phyloP scores from a whole-genome alignment of 2,888 invertebrate species.

The Heliconius cydno region DNA sequence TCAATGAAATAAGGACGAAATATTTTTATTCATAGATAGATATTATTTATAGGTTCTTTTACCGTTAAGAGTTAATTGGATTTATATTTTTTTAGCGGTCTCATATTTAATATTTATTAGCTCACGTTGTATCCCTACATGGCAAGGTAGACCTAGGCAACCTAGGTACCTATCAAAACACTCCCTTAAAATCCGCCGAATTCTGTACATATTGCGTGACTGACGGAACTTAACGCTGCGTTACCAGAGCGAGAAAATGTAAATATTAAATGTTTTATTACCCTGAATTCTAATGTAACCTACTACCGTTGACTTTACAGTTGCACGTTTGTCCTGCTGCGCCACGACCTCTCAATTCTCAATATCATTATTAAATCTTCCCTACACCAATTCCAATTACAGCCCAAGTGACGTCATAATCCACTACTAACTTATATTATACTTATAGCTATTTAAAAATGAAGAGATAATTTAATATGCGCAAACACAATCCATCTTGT shows the following conservation, averaged over 20 bases:
- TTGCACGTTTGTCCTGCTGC: neutral
- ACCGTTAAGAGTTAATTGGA: too few relatives aligned
- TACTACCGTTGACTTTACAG: neutral
- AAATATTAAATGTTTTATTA: neutral
- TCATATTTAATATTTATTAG: too few relatives aligned
- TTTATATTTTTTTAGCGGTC: too few relatives aligned
- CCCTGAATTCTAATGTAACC: neutral
- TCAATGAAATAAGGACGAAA: neutral
- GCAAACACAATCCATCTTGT: conserved; percentile 47
- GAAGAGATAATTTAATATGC: conserved; percentile 45
- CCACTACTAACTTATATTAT: neutral
- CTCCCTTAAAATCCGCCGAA: neutral
- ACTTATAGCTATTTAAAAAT: neutral
- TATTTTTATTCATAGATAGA: neutral
- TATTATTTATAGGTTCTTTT: too few relatives aligned
- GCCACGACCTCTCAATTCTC: neutral
- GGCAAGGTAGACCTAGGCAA: neutral
- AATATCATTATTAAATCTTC: neutral
- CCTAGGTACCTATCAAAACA: neutral
- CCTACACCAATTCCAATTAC: neutral
- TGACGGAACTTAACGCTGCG: too few relatives aligned
- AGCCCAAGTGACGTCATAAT: neutral
- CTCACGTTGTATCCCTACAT: too few relatives aligned
- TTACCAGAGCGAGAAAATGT: too few relatives aligned
- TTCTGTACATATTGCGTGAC: too few relatives aligned